Base-by-base conservation (phyloP, 2,113 vertebrate species). In the Muntiacus muntjak region DNA sequence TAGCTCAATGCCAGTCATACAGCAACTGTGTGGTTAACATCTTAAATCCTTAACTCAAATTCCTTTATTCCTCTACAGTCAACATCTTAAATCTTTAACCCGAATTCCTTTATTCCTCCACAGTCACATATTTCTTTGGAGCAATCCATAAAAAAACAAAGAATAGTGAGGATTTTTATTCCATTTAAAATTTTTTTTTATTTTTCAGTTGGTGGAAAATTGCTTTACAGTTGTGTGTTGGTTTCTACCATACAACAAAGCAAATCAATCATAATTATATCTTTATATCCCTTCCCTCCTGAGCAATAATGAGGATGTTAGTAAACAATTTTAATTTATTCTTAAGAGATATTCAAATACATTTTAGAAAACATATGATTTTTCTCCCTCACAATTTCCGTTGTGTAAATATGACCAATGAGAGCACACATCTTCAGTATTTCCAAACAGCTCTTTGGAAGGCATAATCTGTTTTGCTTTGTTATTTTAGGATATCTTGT, bases 401-500 rank as follows among this genome's bases (percentile, higher is more conserved):
- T 60, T 94, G 33, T 55, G 64, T 47, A 97, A 94, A 36, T 0
- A 11, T 16, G 58, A 1, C 25, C 50, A 74, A 62, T 45, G 43
- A 97, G 45, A 98, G 45, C 2, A 82, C 2, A 82, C 47, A 90
- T 83, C 47, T 87, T 74, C 43, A 85, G 5, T 52, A 87, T 92
- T 98, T 98, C 55, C 16, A 92, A 98, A 81, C 2, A 94, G 6
- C 6, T 43, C 21, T 60, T 82, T 92, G 16, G 76, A 94, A 92
- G 33, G 19, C 0, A 0, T 88, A n/a, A 89, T 55, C 16, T 74
- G 4, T 92, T 96, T 91, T 47, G 28, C 79, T 97, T 98, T 97
- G 64, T 92, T 97, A 83, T 86, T 96, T 95, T 43, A 95, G 83
- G 88, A 82, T 91, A 64, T 89, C 60, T 97, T 94, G 50, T 54